These are phyloP conservation scores for Rhizoglyphus robini DNA, from an alignment of 1,140 invertebrate species.

Conservation along the genomic window DNA sequence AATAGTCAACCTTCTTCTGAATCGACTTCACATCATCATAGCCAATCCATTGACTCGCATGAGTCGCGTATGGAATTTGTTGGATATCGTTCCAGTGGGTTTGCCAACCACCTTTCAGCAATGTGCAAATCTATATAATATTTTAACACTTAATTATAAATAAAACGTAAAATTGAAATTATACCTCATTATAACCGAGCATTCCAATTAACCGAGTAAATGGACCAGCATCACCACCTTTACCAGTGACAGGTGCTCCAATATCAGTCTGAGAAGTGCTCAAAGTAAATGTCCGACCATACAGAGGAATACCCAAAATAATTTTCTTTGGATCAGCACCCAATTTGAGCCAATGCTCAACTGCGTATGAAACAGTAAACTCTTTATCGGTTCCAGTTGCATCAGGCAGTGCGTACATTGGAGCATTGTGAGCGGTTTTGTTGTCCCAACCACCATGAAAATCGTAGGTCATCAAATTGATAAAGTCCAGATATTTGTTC, in stretches of 20 bases:
- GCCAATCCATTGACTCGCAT: conserved; percentile 53
- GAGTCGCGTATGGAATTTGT: conserved; percentile 48
- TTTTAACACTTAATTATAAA: too few species aligned
- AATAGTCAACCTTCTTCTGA: conserved; percentile 28
- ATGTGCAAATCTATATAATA: conserved; percentile 20
- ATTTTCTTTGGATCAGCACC: conserved; percentile 61
- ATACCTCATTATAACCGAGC: conserved; percentile 36
- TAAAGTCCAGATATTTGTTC: conserved; percentile 55
- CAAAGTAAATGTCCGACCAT: conserved; percentile 50
- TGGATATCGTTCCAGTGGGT: conserved; percentile 31
- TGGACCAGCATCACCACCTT: conserved; percentile 59
- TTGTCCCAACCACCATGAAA: conserved; percentile 74
- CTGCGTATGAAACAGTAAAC: conserved; percentile 7
- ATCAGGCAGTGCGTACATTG: conserved; percentile 28
- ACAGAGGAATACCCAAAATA: conserved; percentile 53
- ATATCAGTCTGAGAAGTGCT: neutral
- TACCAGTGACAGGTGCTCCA: conserved; percentile 47
- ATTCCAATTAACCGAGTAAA: conserved; percentile 33
- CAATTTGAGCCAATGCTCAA: conserved; percentile 44
- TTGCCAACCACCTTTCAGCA: conserved; percentile 6
- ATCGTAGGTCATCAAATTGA: conserved; percentile 77
- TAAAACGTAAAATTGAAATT: too few species aligned
- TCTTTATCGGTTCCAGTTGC: conserved; percentile 6
- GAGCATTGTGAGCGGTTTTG: conserved; percentile 36
- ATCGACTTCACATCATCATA: conserved; percentile 53